Base-by-base conservation (phyloP, 1,140 invertebrate genomes). In the Amphibalanus amphitrite region DNA sequence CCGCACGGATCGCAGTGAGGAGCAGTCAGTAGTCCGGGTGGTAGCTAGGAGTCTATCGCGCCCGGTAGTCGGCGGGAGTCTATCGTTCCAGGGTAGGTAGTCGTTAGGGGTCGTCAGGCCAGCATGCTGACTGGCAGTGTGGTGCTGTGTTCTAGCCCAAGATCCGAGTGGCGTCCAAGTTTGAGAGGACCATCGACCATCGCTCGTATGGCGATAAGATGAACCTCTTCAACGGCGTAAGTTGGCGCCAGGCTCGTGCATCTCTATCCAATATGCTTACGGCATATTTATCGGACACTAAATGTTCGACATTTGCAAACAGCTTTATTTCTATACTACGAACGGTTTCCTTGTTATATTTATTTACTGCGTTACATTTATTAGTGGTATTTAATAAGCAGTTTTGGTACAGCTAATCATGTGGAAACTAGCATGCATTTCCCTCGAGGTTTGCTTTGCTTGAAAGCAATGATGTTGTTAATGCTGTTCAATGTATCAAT, bases 151-250 rank as follows among this genome's bases (percentile, higher is more conserved):
- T 73, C 29, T 78, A 97, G 94, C 95, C 96, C 78, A 98, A 98
- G 87, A 94, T 99, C 81, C 92, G 95, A 86, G 92, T 97, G 77
- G 94, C 94, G 81, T 97, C 94, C 82, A 98, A 98, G 87, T 98
- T 97, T 84, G 96, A 99, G 84, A 86, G 96, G 82, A 92, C 95
- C 83, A 96, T 96, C 71, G 96, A 99, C 84, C 95, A 94, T 81
- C 88, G 95, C 84, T 93, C 93, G 74, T 98, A 96, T 79, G 91
- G 90, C 75, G 93, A 97, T 84, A 95, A 96, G 85, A 94, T 95
- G 85, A 90, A 91, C 78, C 85, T 97, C 74, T 97, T 96, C 83
- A 90, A 95, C 82, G 93, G 93, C 82, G 93, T 95, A 92, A 93
- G 87, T 86, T 26, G 26, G 33, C 33, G n/a, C n/a, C n/a, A n/a